Conservation (phyloP, 2,113 vertebrate genomes). For the Chroicocephalus ridibundus region DNA sequence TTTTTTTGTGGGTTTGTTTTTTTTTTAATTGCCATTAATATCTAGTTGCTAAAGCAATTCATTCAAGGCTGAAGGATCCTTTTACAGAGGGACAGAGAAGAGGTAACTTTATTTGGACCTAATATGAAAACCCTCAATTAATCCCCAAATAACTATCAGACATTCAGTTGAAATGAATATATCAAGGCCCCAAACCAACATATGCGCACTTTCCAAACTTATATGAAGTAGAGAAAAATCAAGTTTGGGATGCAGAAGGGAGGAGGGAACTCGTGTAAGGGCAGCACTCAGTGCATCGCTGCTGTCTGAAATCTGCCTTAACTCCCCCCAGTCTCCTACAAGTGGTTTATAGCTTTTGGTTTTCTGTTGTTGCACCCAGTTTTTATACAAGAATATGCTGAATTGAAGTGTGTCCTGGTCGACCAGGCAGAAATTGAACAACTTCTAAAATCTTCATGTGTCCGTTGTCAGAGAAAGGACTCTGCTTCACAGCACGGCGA, state of each 20-base stretch:
- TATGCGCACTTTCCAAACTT: neutral
- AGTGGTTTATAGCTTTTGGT: neutral
- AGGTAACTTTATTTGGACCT: neutral
- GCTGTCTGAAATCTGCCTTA: neutral
- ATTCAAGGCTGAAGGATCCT: neutral
- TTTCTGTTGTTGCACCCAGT: neutral
- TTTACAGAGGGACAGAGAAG: neutral
- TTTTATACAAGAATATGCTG: neutral
- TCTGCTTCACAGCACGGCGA: accelerated
- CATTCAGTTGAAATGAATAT: neutral
- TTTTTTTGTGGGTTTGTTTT: neutral
- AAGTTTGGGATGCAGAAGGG: neutral
- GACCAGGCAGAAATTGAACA: accelerated
- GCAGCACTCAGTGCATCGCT: accelerated
- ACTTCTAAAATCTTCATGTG: neutral
- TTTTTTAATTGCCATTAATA: neutral
- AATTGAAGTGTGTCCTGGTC: neutral
- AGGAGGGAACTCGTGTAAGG: neutral
- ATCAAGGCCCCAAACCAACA: neutral
- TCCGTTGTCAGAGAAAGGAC: neutral
- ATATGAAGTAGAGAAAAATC: neutral
- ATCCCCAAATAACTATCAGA: neutral
- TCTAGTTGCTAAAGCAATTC: neutral
- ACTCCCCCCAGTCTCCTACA: neutral
- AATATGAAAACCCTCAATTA: neutral